These are phyloP conservation scores for Atractosteus spatula DNA, from an alignment of 2,113 vertebrate genomes.

Conservation along the genomic window DNA sequence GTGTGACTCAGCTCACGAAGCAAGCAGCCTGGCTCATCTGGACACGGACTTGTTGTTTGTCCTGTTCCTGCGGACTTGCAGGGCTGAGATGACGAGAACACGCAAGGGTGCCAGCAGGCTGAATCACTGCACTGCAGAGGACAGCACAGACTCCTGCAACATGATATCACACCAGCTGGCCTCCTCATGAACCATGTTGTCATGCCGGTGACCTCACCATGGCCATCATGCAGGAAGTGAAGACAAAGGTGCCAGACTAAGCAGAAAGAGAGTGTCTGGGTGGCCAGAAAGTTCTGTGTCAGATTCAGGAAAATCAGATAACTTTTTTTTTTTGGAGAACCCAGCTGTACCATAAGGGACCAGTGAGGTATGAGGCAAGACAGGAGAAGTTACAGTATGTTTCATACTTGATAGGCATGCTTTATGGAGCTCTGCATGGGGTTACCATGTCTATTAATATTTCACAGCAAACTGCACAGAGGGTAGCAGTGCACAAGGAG, in stretches of 20 bases:
- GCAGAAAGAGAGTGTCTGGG: neutral
- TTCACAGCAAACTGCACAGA: neutral
- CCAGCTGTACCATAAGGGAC: neutral
- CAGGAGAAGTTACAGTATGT: neutral
- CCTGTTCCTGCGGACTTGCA: too few species aligned
- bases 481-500: neutral
- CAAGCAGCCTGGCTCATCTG: too few species aligned
- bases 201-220: neutral
- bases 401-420: neutral
- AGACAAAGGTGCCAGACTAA: neutral
- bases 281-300: neutral
- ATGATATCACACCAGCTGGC: too few species aligned
- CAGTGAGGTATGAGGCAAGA: neutral
- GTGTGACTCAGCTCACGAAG: too few species aligned
- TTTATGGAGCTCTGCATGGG: neutral
- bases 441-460: neutral
- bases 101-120: too few species aligned
- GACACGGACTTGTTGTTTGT: too few species aligned
- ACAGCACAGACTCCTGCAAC: too few species aligned
- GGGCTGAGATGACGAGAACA: too few species aligned
- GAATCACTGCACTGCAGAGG: too few species aligned
- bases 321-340: neutral
- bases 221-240: conserved; percentile 2
- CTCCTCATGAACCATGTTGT: too few species aligned
- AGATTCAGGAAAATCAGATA: neutral